Conservation (phyloP, 2,113 vertebrate species). For the Fulmarus glacialis region DNA sequence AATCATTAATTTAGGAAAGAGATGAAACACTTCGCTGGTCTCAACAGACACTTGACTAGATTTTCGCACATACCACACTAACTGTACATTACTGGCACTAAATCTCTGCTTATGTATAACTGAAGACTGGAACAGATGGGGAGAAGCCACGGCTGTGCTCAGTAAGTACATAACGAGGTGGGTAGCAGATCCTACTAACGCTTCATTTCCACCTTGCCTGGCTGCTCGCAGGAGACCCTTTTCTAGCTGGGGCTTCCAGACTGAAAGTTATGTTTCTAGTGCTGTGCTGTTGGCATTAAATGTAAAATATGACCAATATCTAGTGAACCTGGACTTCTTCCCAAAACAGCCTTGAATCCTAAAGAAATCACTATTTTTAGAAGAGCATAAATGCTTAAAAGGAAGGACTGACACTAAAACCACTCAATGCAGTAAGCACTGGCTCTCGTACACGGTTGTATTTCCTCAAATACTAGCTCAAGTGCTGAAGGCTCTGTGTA, state of each 20-base stretch:
- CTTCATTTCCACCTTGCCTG: not conserved
- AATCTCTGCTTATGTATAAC: not conserved
- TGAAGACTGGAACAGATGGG: not conserved
- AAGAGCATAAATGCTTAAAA: not conserved
- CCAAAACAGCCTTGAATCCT: not conserved
- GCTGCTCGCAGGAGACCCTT: not conserved
- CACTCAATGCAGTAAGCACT: rapidly evolving
- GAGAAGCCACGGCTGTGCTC: not conserved
- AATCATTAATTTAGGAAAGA: not conserved
- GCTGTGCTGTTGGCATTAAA: not conserved
- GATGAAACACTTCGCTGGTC: not conserved
- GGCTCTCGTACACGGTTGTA: not conserved
- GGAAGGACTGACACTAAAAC: not conserved
- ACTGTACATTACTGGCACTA: not conserved
- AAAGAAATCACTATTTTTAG: rapidly evolving
- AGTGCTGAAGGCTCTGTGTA: not conserved
- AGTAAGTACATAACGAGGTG: rapidly evolving
- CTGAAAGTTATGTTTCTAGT: rapidly evolving
- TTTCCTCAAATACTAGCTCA: not conserved
- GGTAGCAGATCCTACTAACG: rapidly evolving
- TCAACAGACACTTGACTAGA: not conserved
- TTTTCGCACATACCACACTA: not conserved
- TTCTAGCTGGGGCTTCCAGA: not conserved
- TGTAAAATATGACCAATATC: not conserved
- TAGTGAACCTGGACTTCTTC: not conserved